Evolutionary conservation across 2,113 vertebrate genomes (phyloP).

Genomic region (Pseudopipra pipra): DNA sequence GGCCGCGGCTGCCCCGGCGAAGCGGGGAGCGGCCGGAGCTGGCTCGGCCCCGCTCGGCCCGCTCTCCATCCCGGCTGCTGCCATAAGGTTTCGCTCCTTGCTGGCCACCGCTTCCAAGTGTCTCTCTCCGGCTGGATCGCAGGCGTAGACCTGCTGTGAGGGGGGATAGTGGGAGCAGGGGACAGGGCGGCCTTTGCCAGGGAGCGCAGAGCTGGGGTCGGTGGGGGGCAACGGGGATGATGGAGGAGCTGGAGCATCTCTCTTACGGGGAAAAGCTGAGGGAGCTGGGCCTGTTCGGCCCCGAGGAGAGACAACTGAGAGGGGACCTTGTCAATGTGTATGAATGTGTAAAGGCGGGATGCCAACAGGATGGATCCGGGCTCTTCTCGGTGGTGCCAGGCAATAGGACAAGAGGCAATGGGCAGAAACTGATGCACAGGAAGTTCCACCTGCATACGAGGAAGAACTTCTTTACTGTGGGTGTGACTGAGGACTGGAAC

Average conservation of each 20-base stretch:
- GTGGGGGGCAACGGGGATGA: accelerated
- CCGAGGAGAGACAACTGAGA: not conserved
- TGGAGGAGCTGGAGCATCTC: not conserved
- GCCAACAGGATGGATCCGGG: not conserved
- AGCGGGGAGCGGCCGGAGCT: not conserved
- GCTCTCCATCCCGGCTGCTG: not conserved
- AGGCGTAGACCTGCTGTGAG: not conserved
- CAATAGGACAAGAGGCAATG: not conserved
- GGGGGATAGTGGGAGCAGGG: accelerated
- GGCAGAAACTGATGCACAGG: not conserved
- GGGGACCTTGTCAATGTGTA: too few species aligned
- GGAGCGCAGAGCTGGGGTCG: not conserved
- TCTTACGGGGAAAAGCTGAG: not conserved
- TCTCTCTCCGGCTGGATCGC: accelerated
- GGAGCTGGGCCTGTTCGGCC: not conserved
- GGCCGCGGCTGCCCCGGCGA: not conserved
- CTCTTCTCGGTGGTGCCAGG: not conserved
- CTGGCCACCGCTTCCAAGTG: accelerated
- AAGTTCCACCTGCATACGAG: not conserved
- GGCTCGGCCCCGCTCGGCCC: not conserved
- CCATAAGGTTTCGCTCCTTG: accelerated
- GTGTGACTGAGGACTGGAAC: too few species aligned
- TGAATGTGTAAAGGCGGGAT: too few species aligned
- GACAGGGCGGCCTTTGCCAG: not conserved
- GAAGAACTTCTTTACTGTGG: not conserved